phyloP scores from a whole-genome alignment of 1,140 invertebrate genomes.

The Ctenoplectra terminalis region DNA sequence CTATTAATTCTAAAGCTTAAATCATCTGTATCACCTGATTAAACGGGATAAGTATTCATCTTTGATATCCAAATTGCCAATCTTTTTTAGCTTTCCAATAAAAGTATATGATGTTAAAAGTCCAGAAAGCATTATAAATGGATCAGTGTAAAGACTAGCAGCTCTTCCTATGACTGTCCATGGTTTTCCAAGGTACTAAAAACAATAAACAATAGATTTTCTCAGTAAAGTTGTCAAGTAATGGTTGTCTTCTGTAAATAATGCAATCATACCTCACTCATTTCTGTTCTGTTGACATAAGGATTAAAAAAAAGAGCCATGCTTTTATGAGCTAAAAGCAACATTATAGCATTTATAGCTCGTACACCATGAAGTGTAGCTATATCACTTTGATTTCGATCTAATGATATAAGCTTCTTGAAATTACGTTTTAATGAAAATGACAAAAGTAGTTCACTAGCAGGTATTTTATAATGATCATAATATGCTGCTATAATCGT shows the following conservation, averaged over 20 bases:
- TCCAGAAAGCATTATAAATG: slow-evolving; percentile 90
- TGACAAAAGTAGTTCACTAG: slow-evolving; percentile 83
- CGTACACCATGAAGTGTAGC: slow-evolving; percentile 87
- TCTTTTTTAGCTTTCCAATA: slow-evolving; percentile 84
- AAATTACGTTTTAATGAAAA: slow-evolving; percentile 87
- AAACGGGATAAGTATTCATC: slow-evolving; percentile 85
- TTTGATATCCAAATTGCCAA: slow-evolving; percentile 84
- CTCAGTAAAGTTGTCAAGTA: neutral
- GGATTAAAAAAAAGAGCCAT: slow-evolving; percentile 89
- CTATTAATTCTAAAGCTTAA: neutral
- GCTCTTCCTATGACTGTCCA: slow-evolving; percentile 89
- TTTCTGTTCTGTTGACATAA: slow-evolving; percentile 87
- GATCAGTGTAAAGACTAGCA: slow-evolving; percentile 90
- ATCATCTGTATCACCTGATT: slow-evolving; percentile 82
- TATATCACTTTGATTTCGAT: slow-evolving; percentile 84
- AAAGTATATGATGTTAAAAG: slow-evolving; percentile 87
- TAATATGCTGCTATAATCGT: slow-evolving; percentile 74
- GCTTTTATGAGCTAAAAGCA: slow-evolving; percentile 88
- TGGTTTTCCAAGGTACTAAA: slow-evolving; percentile 86
- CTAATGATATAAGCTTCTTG: slow-evolving; percentile 83
- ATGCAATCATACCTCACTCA: slow-evolving; percentile 83
- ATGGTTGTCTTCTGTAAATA: neutral
- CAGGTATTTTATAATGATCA: slow-evolving; percentile 75
- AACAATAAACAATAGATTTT: slow-evolving; percentile 9
- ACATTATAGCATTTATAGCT: slow-evolving; percentile 86